Conservation (phyloP, 1,140 invertebrate genomes). For the Drosophila ohnishii region DNA sequence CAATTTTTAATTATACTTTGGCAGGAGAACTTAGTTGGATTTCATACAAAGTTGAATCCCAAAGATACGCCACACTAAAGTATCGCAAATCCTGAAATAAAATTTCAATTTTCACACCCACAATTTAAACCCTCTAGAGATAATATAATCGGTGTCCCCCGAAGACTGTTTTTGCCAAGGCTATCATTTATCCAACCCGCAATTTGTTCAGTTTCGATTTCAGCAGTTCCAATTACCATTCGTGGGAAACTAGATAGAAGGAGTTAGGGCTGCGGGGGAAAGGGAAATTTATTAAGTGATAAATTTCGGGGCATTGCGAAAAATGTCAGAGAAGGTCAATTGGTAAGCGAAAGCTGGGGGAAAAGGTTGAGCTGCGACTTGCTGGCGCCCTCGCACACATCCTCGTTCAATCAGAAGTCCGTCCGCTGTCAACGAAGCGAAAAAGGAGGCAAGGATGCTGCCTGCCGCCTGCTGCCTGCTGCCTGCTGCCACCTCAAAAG, state of each 20-base stretch:
- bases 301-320: conserved; percentile 70
- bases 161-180: conserved; percentile 15
- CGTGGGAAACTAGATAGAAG: conserved; percentile 38
- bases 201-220: conserved; percentile 52
- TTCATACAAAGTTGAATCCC: neutral
- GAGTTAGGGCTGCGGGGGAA: conserved; percentile 1
- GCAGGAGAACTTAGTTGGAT: no score
- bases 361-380: conserved; percentile 63
- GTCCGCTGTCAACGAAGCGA: conserved; percentile 50
- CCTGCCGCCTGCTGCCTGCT: conserved; percentile 15
- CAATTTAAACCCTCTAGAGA: conserved; percentile 12
- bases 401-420: conserved; percentile 54
- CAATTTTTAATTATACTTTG: no score
- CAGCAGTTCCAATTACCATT: conserved; percentile 65
- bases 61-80: neutral
- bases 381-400: conserved; percentile 46
- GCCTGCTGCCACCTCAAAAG: conserved; percentile 7
- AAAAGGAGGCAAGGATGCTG: conserved; percentile 38
- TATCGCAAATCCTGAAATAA: conserved; percentile 15
- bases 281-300: conserved; percentile 78
- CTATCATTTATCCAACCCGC: conserved; percentile 55
- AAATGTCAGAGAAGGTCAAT: conserved; percentile 79
- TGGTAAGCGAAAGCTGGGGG: conserved; percentile 74
- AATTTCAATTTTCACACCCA: conserved; percentile 41
- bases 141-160: conserved; percentile 16